Conservation (phyloP, 2,113 vertebrate species). For the Chunga burmeisteri region DNA sequence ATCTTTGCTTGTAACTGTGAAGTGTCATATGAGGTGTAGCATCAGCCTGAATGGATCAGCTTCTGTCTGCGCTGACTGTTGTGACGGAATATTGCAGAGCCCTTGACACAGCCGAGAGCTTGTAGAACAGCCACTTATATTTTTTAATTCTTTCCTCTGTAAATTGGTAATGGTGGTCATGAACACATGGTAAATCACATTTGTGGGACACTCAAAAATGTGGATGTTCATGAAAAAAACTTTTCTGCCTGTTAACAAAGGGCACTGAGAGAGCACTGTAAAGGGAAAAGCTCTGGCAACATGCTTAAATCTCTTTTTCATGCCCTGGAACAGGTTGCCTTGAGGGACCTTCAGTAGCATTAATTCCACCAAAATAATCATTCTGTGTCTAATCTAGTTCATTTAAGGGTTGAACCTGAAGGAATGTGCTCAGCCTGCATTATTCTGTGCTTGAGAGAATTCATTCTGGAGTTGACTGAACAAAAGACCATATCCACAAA, state of each 20-base stretch:
- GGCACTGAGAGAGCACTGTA: background rate
- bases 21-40: background rate
- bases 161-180: background rate
- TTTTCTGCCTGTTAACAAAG: background rate
- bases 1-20: background rate
- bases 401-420: background rate
- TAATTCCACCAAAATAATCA: background rate
- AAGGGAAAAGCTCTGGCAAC: background rate
- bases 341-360: background rate
- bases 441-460: background rate
- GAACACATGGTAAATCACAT: background rate
- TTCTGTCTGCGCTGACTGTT: background rate
- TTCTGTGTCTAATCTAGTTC: background rate
- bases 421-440: background rate
- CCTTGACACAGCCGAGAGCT: background rate
- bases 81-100: background rate
- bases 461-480: background rate
- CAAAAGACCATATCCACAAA: background rate
- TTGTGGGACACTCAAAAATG: rapidly evolving
- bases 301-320: background rate
- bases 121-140: background rate
- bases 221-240: background rate
- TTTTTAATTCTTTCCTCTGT: background rate
- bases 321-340: background rate
- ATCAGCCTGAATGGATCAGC: background rate